Evolutionary conservation across 1,140 invertebrate species (phyloP).

Genomic region (Idris sp.): DNA sequence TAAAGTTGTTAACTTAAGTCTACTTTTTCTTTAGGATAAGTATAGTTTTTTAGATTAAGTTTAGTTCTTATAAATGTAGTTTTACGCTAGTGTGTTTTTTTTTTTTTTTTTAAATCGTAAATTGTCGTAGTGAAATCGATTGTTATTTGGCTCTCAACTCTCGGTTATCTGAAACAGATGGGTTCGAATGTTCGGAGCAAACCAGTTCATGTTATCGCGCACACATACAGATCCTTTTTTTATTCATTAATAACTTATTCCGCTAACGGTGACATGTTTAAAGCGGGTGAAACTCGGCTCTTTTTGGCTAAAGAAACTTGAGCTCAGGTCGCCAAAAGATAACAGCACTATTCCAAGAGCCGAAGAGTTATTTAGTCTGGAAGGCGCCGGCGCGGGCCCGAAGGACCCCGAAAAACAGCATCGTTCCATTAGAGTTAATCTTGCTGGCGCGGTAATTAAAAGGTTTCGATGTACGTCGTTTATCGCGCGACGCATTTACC

Average conservation of each 20-base stretch:
- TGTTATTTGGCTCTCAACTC: constrained; percentile 44
- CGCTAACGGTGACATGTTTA: constrained; percentile 51
- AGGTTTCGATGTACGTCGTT: constrained; percentile 69
- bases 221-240: constrained; percentile 28
- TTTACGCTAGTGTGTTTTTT: too few species aligned
- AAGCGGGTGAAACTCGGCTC: constrained; percentile 30
- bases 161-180: constrained; percentile 58
- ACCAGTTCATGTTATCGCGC: constrained; percentile 61
- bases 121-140: constrained; percentile 54
- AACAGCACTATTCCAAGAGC: constrained; percentile 57
- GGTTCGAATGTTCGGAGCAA: constrained; percentile 58
- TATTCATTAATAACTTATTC: constrained; percentile 58
- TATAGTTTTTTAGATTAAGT: too few species aligned
- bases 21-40: too few species aligned
- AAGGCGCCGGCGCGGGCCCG: constrained; percentile 65
- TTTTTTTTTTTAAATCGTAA: too few species aligned
- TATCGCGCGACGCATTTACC: constrained; percentile 56
- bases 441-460: constrained; percentile 69
- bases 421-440: constrained; percentile 73
- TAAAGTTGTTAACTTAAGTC: too few species aligned
- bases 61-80: too few species aligned
- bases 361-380: constrained; percentile 65
- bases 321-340: constrained; percentile 43
- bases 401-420: constrained; percentile 69
- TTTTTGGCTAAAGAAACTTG: constrained; percentile 39